Evolutionary conservation across 2,888 invertebrate species (phyloP).

Genomic region (Ptilodon capucinus): DNA sequence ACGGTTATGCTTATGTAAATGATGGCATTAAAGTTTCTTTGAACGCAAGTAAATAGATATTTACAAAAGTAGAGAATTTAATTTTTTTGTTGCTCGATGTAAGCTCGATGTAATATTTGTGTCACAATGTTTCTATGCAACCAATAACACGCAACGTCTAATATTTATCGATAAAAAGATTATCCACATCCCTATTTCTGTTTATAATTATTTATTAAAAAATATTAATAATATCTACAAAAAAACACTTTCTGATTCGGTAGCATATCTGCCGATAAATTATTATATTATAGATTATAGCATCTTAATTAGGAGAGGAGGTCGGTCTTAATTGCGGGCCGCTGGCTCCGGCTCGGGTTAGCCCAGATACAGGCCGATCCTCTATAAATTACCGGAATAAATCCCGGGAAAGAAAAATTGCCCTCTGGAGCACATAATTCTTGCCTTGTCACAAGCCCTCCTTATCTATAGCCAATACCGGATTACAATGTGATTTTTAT

Average conservation of each 20-base stretch:
- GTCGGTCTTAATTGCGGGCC: slow-evolving; percentile 73
- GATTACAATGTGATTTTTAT: slow-evolving; percentile 83
- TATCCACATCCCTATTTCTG: too few relatives aligned
- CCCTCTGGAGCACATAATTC: slow-evolving; percentile 83
- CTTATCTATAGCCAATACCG: slow-evolving; percentile 82
- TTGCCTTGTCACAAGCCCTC: slow-evolving; percentile 82
- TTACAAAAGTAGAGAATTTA: slow-evolving; percentile 33
- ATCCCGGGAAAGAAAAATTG: slow-evolving; percentile 82
- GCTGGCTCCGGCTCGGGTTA: slow-evolving; percentile 60
- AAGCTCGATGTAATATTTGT: too few relatives aligned
- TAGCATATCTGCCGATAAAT: slow-evolving; percentile 4
- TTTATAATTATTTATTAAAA: too few relatives aligned
- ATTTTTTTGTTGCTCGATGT: background rate
- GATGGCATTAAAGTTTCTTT: slow-evolving; percentile 33
- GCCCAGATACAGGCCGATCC: slow-evolving; percentile 81
- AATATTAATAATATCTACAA: too few relatives aligned
- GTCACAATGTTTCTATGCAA: too few relatives aligned
- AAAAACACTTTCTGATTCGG: background rate
- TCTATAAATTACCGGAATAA: slow-evolving; percentile 82
- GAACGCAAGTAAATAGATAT: slow-evolving; percentile 30
- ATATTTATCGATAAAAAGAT: too few relatives aligned
- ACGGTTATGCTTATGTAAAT: slow-evolving; percentile 46
- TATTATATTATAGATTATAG: slow-evolving; percentile 35
- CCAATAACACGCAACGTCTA: too few relatives aligned
- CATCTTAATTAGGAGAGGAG: slow-evolving; percentile 60